These are phyloP conservation scores for Drosophila meridionalis DNA, from an alignment of 2,888 invertebrate genomes.

Conservation along the genomic window DNA sequence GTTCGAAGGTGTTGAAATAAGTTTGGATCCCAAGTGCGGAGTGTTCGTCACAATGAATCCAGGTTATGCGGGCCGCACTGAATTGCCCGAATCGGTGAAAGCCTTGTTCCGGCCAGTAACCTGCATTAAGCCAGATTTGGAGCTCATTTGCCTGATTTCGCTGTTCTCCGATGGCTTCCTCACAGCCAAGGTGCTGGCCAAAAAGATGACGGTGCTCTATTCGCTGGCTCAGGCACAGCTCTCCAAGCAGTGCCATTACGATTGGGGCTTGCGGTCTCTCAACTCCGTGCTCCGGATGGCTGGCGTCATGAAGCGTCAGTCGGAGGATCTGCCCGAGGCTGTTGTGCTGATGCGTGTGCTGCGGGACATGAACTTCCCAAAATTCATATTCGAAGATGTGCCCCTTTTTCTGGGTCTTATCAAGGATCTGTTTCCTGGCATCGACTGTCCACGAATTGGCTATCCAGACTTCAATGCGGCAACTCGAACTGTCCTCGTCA, in stretches of 20 bases:
- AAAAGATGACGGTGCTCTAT: constrained; percentile 97
- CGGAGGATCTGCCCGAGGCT: constrained; percentile 92
- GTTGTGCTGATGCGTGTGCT: constrained; percentile 96
- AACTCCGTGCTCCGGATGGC: constrained; percentile 97
- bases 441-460: constrained; percentile 94
- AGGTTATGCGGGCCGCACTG: constrained; percentile 95
- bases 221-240: constrained; percentile 94
- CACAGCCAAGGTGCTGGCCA: constrained; percentile 94
- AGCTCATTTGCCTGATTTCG: constrained; percentile 96
- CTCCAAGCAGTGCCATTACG: constrained; percentile 97
- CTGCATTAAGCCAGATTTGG: constrained; percentile 95
- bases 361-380: constrained; percentile 96
- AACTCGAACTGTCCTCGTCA: constrained; percentile 89
- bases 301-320: constrained; percentile 92
- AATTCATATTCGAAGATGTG: constrained; percentile 96
- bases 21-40: constrained; percentile 93
- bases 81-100: constrained; percentile 96
- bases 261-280: constrained; percentile 96
- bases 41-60: constrained; percentile 98
- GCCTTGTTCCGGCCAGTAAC: constrained; percentile 96
- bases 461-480: constrained; percentile 95
- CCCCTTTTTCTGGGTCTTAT: constrained; percentile 94
- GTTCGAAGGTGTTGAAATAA: constrained; percentile 94
- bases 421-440: constrained; percentile 94
- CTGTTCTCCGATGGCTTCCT: constrained; percentile 96